These are phyloP conservation scores for Fragum sueziense DNA, from an alignment of 2,888 invertebrate genomes.

Conservation along the genomic window DNA sequence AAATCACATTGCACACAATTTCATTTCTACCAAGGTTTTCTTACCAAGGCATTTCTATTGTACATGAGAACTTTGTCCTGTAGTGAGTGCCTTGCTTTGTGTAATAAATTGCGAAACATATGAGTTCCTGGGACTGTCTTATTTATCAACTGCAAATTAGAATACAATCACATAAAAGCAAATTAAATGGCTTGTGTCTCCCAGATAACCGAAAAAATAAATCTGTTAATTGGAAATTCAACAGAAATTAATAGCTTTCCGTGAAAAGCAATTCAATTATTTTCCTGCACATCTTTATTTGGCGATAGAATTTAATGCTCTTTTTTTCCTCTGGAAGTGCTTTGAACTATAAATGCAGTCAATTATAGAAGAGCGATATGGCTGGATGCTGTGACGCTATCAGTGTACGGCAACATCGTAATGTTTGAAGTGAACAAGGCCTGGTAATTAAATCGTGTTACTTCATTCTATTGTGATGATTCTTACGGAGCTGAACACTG, in stretches of 20 bases:
- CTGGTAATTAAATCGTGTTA: neutral
- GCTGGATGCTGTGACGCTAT: slow-evolving; percentile 6
- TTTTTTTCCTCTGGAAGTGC: slow-evolving; percentile 1
- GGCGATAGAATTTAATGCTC: slow-evolving; percentile 7
- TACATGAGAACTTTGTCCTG: too few species aligned
- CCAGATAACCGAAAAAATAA: slow-evolving; percentile 3
- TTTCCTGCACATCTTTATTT: slow-evolving; percentile 16
- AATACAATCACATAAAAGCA: slow-evolving; percentile 24
- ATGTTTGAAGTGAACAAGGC: slow-evolving; percentile 15
- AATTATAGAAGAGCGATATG: slow-evolving; percentile 14
- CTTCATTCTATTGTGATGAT: neutral
- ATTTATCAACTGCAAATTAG: slow-evolving; percentile 20
- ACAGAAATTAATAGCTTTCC: slow-evolving; percentile 24
- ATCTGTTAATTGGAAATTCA: slow-evolving; percentile 25
- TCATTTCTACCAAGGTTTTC: too few species aligned
- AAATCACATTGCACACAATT: too few species aligned
- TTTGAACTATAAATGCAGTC: slow-evolving; percentile 18
- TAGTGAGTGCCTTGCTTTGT: neutral
- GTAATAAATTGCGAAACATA: slow-evolving; percentile 18
- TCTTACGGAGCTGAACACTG: neutral
- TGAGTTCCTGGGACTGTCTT: neutral
- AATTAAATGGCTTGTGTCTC: slow-evolving; percentile 17
- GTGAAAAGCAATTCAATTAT: slow-evolving; percentile 12
- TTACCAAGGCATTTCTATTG: too few species aligned
- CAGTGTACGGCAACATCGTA: neutral